These are phyloP conservation scores for Acromyrmex echinatior DNA, from an alignment of 1,140 invertebrate genomes.

Conservation along the genomic window DNA sequence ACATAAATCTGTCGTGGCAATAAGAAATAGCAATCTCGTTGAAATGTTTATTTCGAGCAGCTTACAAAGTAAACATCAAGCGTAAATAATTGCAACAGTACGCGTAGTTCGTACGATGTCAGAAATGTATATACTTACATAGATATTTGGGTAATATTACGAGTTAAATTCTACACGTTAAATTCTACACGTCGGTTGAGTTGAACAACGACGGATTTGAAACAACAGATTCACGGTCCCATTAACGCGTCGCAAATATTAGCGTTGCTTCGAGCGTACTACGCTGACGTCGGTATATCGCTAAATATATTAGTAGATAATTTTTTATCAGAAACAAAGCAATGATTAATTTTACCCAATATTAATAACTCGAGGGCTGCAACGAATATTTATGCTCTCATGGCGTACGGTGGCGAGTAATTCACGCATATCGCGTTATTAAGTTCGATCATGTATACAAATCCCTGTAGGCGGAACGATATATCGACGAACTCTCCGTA, in stretches of 20 bases:
- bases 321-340: conserved; percentile 12
- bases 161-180: conserved; percentile 1
- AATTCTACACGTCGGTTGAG: not conserved
- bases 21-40: not conserved
- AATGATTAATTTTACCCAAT: conserved; percentile 50
- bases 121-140: not conserved
- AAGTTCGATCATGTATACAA: conserved; percentile 46
- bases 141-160: conserved; percentile 5
- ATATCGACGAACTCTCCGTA: not conserved
- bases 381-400: conserved; percentile 44
- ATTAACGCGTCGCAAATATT: conserved; percentile 53
- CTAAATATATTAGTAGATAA: conserved; percentile 39
- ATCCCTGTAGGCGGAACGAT: conserved; percentile 32
- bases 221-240: conserved; percentile 28
- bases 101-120: not conserved
- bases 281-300: not conserved
- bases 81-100: not conserved
- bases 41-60: not conserved
- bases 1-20: not conserved
- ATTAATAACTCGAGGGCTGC: conserved; percentile 55
- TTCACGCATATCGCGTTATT: conserved; percentile 61
- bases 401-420: conserved; percentile 12
- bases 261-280: not conserved
- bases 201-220: conserved; percentile 17
- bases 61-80: not conserved